These are phyloP conservation scores for Zosterops lateralis DNA, from an alignment of 2,113 vertebrate species.

Conservation along the genomic window DNA sequence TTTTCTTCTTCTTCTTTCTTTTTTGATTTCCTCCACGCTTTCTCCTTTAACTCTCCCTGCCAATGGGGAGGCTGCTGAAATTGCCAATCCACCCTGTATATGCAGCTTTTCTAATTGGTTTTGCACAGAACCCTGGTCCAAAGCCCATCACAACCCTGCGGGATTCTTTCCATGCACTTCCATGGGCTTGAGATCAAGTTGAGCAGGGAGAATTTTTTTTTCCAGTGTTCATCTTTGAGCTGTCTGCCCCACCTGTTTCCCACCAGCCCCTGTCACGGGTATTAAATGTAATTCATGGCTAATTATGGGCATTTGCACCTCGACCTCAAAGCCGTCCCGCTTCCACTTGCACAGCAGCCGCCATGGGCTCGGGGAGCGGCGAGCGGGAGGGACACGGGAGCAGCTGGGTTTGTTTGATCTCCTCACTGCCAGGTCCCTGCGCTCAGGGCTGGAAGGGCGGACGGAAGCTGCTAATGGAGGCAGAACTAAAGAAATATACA, in stretches of 20 bases:
- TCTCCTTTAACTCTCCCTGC: constrained; percentile 1
- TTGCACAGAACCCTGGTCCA: not conserved
- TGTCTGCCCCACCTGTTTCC: constrained; percentile 36
- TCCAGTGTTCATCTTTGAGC: not conserved
- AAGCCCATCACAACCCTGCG: not conserved
- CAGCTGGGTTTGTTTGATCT: constrained; percentile 76
- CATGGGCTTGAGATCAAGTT: not conserved
- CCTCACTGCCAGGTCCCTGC: constrained; percentile 40
- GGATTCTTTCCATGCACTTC: not conserved
- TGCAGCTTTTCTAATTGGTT: constrained; percentile 16
- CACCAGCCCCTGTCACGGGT: not conserved
- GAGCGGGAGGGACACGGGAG: constrained; percentile 2
- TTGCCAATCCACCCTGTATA: not conserved
- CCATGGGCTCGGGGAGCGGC: not conserved
- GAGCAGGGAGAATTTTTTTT: not conserved
- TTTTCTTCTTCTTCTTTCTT: not conserved
- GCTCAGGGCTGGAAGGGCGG: constrained; percentile 39
- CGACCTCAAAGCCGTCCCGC: constrained; percentile 40
- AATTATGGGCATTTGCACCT: constrained; percentile 54
- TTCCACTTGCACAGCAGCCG: constrained; percentile 27
- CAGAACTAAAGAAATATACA: constrained; percentile 54
- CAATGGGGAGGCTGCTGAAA: not conserved
- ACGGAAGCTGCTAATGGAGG: constrained; percentile 56
- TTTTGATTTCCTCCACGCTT: not conserved
- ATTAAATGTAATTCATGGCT: constrained; percentile 30